Evolutionary conservation across 2,888 invertebrate genomes (phyloP), one percentile per base, ranked within the genome.

Genomic region (Eutolmus rufibarbis): DNA sequence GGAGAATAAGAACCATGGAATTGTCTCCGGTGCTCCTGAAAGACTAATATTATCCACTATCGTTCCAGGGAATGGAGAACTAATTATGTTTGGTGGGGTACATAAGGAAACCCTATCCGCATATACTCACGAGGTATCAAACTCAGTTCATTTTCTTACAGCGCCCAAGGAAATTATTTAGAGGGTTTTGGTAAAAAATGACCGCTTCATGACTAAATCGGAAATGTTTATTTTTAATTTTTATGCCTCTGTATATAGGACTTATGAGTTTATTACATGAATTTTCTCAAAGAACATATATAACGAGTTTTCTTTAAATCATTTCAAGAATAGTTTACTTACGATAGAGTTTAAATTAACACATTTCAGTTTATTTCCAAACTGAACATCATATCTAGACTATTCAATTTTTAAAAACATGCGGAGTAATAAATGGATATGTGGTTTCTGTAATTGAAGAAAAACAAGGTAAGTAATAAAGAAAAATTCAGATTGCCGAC

Each of bases 71-170:
- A 96, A 97, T 91, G 97, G 97, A 14, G 98, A 99, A 93, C 93
- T 99, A 40, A 96, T 99, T 86, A 96, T 99, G 94, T 98, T 99
- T 93, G 98, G 98, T n/a, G 99, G 98, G 87, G 97, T 98, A 89
- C 96, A 96, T 90, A 97, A 97, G 91, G 96, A 97, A 91, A 94
- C 95, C 88, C 92, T 95, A 88, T 95, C 95, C 90, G 92, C 92
- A 88, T 92, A 92, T 87, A 95, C 95, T 90, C 95, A 95, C 91
- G 95, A 95, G 92, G 96, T 96, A 91, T 96, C 96, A 66, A 96
- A 96, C 93, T 95, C 95, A 87, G 93, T 96, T 91, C 95, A 96
- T 94, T 96, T 96, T 91, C 95, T 96, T 89, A 95, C 95, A 89
- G 95, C 96, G 89, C 96, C 96, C 88, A 94, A 94, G 91, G 95